Conservation (phyloP, 2,113 vertebrate genomes). For the Cololabis saira region DNA sequence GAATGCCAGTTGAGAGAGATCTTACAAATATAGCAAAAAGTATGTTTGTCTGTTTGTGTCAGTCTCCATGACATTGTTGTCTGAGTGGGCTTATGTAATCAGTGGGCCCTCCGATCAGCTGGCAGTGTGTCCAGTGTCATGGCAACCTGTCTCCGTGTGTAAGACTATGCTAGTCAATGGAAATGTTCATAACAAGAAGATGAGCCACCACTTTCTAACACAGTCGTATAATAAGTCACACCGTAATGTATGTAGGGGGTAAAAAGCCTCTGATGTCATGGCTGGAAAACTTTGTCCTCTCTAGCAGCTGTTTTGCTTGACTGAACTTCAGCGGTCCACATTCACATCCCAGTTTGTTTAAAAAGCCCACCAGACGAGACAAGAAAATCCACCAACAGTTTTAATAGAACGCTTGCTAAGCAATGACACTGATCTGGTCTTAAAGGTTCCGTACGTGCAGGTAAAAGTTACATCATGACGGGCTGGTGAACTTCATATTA, state of each 20-base stretch:
- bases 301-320: conserved; percentile 43
- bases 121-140: conserved; percentile 56
- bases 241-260: conserved; percentile 15
- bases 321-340: conserved; percentile 14
- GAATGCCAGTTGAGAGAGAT: neutral
- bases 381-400: conserved; percentile 25
- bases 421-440: neutral
- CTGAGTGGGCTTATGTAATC: conserved; percentile 67
- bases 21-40: conserved; percentile 22
- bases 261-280: conserved; percentile 55
- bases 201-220: conserved; percentile 40
- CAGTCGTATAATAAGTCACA: conserved; percentile 23
- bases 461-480: conserved; percentile 17
- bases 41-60: conserved; percentile 27
- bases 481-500: neutral
- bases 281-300: conserved; percentile 38
- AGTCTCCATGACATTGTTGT: conserved; percentile 41
- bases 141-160: conserved; percentile 63
- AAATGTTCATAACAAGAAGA: conserved; percentile 42
- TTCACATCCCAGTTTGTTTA: conserved; percentile 3
- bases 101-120: conserved; percentile 49
- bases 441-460: conserved; percentile 20
- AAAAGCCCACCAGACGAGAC: conserved; percentile 25
- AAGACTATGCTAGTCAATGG: conserved; percentile 53
- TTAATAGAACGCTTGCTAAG: conserved; percentile 1